phyloP scores from a whole-genome alignment of 2,888 invertebrate genomes.

The Caradrina kadenii region DNA sequence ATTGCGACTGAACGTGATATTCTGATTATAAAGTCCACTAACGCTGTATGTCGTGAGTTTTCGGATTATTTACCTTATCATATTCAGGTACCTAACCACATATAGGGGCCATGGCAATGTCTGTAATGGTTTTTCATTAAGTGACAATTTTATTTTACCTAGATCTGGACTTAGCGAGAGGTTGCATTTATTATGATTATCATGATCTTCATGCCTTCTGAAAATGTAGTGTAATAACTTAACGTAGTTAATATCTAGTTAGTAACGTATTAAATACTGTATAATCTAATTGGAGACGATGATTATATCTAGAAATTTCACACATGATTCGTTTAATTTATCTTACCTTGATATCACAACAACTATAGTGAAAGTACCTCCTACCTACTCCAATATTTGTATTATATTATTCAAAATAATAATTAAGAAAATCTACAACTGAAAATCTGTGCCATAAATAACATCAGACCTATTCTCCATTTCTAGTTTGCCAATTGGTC shows the following conservation, averaged over 20 bases:
- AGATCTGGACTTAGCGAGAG: background rate
- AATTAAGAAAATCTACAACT: background rate
- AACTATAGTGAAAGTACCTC: no score
- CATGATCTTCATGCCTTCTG: no score
- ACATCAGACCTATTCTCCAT: background rate
- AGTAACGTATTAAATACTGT: no score
- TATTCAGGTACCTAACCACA: background rate
- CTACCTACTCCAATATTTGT: background rate
- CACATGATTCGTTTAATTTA: background rate
- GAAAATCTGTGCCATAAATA: background rate
- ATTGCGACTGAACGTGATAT: conserved; percentile 1
- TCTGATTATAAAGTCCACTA: conserved; percentile 4
- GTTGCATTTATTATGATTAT: background rate
- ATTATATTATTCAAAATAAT: background rate
- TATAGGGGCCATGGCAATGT: background rate
- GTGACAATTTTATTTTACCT: background rate
- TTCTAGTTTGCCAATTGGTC: no score
- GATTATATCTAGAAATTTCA: background rate
- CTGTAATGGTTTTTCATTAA: background rate
- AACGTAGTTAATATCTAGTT: no score
- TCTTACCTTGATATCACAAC: background rate
- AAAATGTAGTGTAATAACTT: no score
- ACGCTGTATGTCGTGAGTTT: background rate
- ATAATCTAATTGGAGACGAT: background rate
- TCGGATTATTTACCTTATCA: background rate